A percentile compares a stretch with the other conserved stretches of the same genome.
Conservation (phyloP, 2,113 vertebrate species). For the Rhea americana region DNA sequence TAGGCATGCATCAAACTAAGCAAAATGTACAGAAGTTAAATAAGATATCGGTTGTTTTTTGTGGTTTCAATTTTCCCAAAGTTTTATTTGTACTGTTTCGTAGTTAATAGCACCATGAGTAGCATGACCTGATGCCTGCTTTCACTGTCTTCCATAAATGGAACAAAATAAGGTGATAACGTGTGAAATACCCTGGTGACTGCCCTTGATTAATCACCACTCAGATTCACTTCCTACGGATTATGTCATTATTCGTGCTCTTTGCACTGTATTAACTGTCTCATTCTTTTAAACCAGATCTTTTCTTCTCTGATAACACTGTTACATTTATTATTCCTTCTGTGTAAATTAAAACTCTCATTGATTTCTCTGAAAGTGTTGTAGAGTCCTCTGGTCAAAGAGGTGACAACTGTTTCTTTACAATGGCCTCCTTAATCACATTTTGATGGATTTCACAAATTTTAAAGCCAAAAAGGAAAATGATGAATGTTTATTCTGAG, state of each 20-base stretch:
- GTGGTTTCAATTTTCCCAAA: not conserved
- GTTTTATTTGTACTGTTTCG: not conserved
- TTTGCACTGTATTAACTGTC: not conserved
- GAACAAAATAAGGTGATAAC: not conserved
- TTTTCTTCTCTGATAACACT: not conserved
- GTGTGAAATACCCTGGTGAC: not conserved
- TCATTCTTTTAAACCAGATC: not conserved
- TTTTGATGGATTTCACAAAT: not conserved
- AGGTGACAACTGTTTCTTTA: not conserved
- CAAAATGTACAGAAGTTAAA: not conserved
- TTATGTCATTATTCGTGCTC: not conserved
- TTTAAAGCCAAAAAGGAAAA: not conserved
- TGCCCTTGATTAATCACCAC: not conserved
- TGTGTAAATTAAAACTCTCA: not conserved
- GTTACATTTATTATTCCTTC: not conserved
- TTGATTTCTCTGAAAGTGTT: not conserved
- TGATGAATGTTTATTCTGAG: rapidly evolving
- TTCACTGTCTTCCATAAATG: conserved; percentile 1
- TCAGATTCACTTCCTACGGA: not conserved
- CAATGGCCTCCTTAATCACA: not conserved
- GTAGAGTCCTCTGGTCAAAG: not conserved
- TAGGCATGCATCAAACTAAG: not conserved
- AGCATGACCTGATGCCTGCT: not conserved
- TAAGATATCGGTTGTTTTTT: not conserved
- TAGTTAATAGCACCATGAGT: not conserved